Conservation (phyloP, 2,888 invertebrate species). For the Sepiola atlantica region DNA sequence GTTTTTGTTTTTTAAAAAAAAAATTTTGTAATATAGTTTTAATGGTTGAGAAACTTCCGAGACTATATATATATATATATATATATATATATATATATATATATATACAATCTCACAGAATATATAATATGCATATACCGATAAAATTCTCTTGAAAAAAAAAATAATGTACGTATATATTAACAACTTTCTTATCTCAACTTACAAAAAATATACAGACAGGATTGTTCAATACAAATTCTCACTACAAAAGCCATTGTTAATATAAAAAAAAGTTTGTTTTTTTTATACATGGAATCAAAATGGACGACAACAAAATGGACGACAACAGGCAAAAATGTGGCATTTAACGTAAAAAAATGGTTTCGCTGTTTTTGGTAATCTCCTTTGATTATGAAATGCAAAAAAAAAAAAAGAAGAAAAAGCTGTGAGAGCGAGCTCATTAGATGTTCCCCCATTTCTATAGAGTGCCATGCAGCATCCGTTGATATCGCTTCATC, state of each 20-base stretch:
- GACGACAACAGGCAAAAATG: background rate
- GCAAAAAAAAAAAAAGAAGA: constrained; percentile 32
- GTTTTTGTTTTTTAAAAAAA: no score
- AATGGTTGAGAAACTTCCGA: no score
- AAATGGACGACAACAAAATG: no score
- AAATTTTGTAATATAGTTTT: no score
- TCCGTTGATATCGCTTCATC: constrained; percentile 34
- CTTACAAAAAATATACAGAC: background rate
- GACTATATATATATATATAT: no score
- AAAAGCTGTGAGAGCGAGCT: constrained; percentile 44
- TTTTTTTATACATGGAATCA: background rate
- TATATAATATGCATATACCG: no score
- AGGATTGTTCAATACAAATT: background rate
- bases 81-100: background rate
- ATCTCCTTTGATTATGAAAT: constrained; percentile 32
- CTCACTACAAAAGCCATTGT: background rate
- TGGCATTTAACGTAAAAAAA: constrained; percentile 19
- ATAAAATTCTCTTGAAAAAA: no score
- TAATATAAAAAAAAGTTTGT: background rate
- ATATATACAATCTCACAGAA: no score
- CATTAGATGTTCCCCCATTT: constrained; percentile 36
- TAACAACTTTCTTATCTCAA: background rate
- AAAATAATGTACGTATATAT: background rate
- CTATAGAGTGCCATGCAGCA: constrained; percentile 44
- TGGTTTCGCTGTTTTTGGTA: background rate